Conservation (phyloP, 2,888 invertebrate species). For the Hyposoter dolosus region DNA sequence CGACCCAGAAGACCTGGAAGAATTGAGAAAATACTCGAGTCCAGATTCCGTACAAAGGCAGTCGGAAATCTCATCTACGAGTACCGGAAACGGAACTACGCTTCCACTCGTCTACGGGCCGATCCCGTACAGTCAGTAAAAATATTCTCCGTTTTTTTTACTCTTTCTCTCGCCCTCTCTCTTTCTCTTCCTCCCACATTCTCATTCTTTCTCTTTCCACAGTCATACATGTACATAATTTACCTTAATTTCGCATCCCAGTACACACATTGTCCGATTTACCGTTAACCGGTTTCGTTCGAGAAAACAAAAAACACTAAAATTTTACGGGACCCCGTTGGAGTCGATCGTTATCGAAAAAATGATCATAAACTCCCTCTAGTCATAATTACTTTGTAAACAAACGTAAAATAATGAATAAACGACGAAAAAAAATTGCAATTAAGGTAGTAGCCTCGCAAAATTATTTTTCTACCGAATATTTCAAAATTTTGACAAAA, state of each 20-base stretch:
- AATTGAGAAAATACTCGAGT: conserved; percentile 49
- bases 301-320: conserved; percentile 26
- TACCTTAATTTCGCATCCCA: conserved; percentile 50
- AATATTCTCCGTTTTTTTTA: conserved; percentile 45
- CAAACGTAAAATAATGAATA: neutral
- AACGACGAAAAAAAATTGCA: neutral
- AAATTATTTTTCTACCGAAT: too few relatives aligned
- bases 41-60: conserved; percentile 69
- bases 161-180: conserved; percentile 37
- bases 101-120: conserved; percentile 92
- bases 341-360: conserved; percentile 56
- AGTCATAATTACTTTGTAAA: neutral
- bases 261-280: conserved; percentile 46
- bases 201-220: conserved; percentile 25
- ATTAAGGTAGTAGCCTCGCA: too few relatives aligned
- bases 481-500: too few relatives aligned
- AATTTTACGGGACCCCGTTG: conserved; percentile 24
- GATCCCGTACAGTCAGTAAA: conserved; percentile 91
- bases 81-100: conserved; percentile 85
- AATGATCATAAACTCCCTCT: neutral
- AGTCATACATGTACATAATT: conserved; percentile 40
- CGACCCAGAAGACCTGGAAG: conserved; percentile 38
- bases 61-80: conserved; percentile 72
- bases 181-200: conserved; percentile 20
- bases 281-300: conserved; percentile 53